Evolutionary conservation across 2,888 invertebrate species (phyloP), one percentile per base, ranked within the genome.

Genomic region (Torymus texanus): DNA sequence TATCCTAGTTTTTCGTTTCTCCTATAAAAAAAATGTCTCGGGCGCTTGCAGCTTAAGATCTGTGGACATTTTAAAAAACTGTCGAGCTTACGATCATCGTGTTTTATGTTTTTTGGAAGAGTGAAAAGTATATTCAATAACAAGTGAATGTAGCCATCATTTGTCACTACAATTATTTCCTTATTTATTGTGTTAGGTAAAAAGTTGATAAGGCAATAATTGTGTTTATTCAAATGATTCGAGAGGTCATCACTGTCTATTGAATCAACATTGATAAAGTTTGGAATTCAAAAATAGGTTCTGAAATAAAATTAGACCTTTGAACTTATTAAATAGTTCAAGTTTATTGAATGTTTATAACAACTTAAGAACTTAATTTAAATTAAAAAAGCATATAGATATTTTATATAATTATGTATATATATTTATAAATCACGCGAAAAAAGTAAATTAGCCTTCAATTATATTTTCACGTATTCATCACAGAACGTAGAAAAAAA

Each of bases 231-330:
- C 67, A 56, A 78, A 68, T 50, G 59, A 59, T 51, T 14, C 8
- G 51, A 50, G 29, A 16, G 18, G 3, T 63, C 12, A 21, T 53
- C 65, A 75, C 65, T 75, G 66, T 71, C 41, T 21, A 61, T 55
- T 55, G 71, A 72, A 65, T 62, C 29, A 18, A 55, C 65, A 14
- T 55, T 51, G 21, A 56, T 50, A 41, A 50, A 62, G 41, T 18
- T 21, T 72, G 3, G 53, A 66, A 10, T 55, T 79, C 50, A 50
- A 24, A 71, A 66, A 66, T 21, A 70, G 75, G 71, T 78, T 73
- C 18, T 65, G 71, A 79, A 80, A 76, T 80, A 80, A 79, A 76
- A 56, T 68, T 73, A 80, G 76, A 67, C 80, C 59, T 76, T 80
- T 76, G 63, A 80, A 72, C 80, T 80, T 24, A 68, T 76, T 76